Percentiles rank a stretch among this genome's conserved stretches.
phyloP scores from a whole-genome alignment of 2,113 vertebrate species.

The Tetrax tetrax region DNA sequence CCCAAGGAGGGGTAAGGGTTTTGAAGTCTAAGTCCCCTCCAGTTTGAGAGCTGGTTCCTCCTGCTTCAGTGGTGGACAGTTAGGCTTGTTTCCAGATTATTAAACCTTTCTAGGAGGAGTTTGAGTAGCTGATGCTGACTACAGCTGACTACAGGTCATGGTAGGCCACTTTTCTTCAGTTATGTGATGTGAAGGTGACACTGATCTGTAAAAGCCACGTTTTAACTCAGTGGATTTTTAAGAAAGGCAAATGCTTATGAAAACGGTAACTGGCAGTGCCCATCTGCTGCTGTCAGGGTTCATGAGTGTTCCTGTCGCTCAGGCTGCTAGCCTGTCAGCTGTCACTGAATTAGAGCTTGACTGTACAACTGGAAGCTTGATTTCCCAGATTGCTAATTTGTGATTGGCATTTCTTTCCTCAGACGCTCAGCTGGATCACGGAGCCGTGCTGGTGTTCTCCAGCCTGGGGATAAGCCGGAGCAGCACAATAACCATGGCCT shows the following conservation, averaged over 20 bases:
- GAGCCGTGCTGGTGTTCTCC: conserved; percentile 81
- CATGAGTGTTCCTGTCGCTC: neutral
- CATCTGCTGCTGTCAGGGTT: conserved; percentile 23
- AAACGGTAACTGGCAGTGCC: neutral
- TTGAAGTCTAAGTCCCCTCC: neutral
- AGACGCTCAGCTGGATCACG: conserved; percentile 56
- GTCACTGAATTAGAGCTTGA: neutral
- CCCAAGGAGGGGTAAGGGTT: neutral
- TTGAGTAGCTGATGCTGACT: neutral
- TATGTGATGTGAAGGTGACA: neutral
- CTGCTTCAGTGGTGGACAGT: neutral
- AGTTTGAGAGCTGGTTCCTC: neutral
- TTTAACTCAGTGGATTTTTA: neutral
- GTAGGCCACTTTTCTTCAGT: neutral
- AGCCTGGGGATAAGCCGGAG: conserved; percentile 82
- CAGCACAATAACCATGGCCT: conserved; percentile 77
- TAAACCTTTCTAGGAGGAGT: neutral
- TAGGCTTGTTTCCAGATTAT: neutral
- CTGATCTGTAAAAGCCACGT: neutral
- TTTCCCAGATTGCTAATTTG: neutral
- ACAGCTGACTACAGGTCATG: neutral
- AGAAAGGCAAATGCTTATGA: neutral
- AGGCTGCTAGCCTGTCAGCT: neutral
- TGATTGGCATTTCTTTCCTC: conserved; percentile 5
- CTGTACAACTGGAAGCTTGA: neutral